Percentiles rank a stretch among this genome's conserved stretches.
Evolutionary conservation across 2,113 vertebrate species (phyloP).

Genomic region (Struthidea cinerea): DNA sequence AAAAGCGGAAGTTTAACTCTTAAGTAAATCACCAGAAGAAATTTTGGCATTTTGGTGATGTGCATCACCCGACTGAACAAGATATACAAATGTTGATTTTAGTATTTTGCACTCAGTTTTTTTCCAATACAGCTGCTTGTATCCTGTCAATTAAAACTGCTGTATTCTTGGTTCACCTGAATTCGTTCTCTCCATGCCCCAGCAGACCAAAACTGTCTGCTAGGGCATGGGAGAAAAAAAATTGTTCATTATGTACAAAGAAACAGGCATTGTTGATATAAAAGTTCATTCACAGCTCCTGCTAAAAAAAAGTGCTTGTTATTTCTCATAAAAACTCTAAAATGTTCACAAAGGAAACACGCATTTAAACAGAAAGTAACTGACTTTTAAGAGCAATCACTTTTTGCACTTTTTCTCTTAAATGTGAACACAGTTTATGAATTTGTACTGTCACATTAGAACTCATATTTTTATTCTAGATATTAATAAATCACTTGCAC

Average conservation of each 20-base stretch:
- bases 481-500: neutral
- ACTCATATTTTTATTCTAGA: neutral
- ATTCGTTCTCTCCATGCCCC: neutral
- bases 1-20: neutral
- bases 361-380: neutral
- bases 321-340: neutral
- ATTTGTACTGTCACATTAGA: neutral
- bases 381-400: neutral
- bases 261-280: neutral
- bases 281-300: neutral
- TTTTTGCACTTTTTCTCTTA: neutral
- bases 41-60: neutral
- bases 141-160: neutral
- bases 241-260: neutral
- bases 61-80: neutral
- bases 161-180: neutral
- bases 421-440: neutral
- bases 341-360: neutral
- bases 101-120: neutral
- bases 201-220: neutral
- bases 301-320: neutral
- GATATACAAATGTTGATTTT: neutral
- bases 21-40: neutral
- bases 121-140: neutral
- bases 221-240: neutral